A percentile compares a stretch with the other conserved stretches of the same genome.
These are phyloP conservation scores for Neolamprologus sp. DNA, from an alignment of 2,113 vertebrate species.

Conservation along the genomic window DNA sequence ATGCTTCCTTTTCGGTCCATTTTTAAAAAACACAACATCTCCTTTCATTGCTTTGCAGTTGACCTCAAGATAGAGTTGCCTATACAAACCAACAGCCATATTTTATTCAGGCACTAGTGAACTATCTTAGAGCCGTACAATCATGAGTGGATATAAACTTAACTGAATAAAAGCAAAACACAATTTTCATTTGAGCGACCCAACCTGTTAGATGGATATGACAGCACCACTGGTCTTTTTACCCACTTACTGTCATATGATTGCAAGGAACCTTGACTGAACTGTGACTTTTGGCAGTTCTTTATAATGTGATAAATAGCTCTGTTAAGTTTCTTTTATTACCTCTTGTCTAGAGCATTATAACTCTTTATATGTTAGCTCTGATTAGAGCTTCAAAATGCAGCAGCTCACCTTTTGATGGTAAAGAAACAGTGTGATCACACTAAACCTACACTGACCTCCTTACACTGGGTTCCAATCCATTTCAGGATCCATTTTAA, in stretches of 20 bases:
- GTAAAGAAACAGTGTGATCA: neutral
- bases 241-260: neutral
- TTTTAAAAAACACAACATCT: neutral
- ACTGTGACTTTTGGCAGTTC: neutral
- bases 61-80: neutral
- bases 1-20: neutral
- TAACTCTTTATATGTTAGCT: neutral
- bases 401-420: neutral
- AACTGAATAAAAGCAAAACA: neutral
- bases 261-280: neutral
- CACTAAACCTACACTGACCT: neutral
- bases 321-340: neutral
- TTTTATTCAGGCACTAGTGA: neutral
- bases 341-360: neutral
- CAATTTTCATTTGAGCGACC: neutral
- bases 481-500: neutral
- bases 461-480: rapidly evolving
- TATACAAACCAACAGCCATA: neutral
- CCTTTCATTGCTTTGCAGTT: neutral
- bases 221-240: neutral
- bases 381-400: neutral
- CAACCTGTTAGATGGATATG: neutral
- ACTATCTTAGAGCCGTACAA: rapidly evolving
- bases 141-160: neutral
- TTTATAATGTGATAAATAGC: rapidly evolving